A percentile compares a stretch with the other conserved stretches of the same genome.
Conservation (phyloP, 2,797 vertebrate species). For the Clarias platycephalus region DNA sequence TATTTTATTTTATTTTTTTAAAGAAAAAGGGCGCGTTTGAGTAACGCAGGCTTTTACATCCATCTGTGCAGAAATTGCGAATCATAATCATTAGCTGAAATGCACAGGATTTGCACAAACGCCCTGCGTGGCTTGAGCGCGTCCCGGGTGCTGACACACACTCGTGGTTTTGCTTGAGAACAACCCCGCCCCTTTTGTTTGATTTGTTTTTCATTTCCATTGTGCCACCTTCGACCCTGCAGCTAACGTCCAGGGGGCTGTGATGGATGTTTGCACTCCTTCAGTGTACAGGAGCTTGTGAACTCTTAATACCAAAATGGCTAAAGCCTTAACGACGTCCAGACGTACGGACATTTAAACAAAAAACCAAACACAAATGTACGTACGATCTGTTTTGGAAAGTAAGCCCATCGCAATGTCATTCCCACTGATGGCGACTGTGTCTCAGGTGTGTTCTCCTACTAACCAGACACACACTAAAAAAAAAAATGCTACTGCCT, state of each 20-base stretch:
- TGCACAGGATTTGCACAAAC: slow-evolving; percentile 37
- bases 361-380: background rate
- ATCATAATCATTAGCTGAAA: slow-evolving; percentile 24
- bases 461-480: slow-evolving; percentile 55
- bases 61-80: slow-evolving; percentile 25
- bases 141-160: slow-evolving; percentile 44
- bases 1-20: background rate
- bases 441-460: slow-evolving; percentile 66
- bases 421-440: slow-evolving; percentile 69
- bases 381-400: slow-evolving; percentile 48
- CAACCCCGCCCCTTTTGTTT: background rate
- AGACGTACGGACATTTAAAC: slow-evolving; percentile 57
- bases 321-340: slow-evolving; percentile 69
- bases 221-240: slow-evolving; percentile 55
- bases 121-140: slow-evolving; percentile 20
- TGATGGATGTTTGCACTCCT: slow-evolving; percentile 55
- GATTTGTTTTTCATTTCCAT: background rate
- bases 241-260: slow-evolving; percentile 55
- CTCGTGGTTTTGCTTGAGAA: slow-evolving; percentile 13
- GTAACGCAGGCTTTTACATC: slow-evolving; percentile 31
- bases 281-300: slow-evolving; percentile 56
- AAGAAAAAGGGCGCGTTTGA: slow-evolving; percentile 9
- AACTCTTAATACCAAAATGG: slow-evolving; percentile 29
- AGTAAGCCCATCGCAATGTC: slow-evolving; percentile 52
- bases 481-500: slow-evolving; percentile 58